Conservation (phyloP, 2,888 invertebrate genomes). For the Ditula angustiorana region DNA sequence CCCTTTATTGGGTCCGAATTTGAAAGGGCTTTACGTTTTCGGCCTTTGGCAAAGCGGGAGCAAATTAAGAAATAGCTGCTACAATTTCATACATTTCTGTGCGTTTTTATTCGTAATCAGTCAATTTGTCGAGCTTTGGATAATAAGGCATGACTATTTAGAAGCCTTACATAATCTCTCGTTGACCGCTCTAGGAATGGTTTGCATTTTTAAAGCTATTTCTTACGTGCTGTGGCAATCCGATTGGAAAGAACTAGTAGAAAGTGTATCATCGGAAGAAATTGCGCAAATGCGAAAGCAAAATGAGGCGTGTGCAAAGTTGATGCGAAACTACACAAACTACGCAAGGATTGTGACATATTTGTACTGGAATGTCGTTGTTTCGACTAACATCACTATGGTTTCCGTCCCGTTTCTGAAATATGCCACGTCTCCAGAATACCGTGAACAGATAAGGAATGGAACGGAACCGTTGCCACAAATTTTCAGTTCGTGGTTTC, state of each 20-base stretch:
- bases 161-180: slow-evolving; percentile 61
- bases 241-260: slow-evolving; percentile 49
- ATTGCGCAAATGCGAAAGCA: slow-evolving; percentile 46
- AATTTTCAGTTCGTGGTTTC: slow-evolving; percentile 69
- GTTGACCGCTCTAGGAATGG: slow-evolving; percentile 53
- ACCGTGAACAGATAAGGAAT: slow-evolving; percentile 54
- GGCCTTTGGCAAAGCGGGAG: slow-evolving; percentile 60
- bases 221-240: slow-evolving; percentile 50
- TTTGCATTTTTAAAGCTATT: slow-evolving; percentile 54
- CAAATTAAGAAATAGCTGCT: slow-evolving; percentile 51
- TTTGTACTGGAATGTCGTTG: slow-evolving; percentile 59
- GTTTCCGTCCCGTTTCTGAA: slow-evolving; percentile 58
- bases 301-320: slow-evolving; percentile 44
- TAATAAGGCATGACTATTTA: slow-evolving; percentile 56
- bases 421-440: slow-evolving; percentile 51
- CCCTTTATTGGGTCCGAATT: slow-evolving; percentile 67
- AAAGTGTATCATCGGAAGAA: slow-evolving; percentile 58
- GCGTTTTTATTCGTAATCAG: slow-evolving; percentile 54
- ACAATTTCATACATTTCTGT: slow-evolving; percentile 51
- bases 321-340: slow-evolving; percentile 56
- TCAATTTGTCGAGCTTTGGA: slow-evolving; percentile 58
- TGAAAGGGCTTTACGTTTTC: slow-evolving; percentile 61
- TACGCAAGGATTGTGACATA: slow-evolving; percentile 63
- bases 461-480: slow-evolving; percentile 61
- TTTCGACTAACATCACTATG: slow-evolving; percentile 54